phyloP scores from a whole-genome alignment of 2,113 vertebrate species.

The Xyliphius kryptos region DNA sequence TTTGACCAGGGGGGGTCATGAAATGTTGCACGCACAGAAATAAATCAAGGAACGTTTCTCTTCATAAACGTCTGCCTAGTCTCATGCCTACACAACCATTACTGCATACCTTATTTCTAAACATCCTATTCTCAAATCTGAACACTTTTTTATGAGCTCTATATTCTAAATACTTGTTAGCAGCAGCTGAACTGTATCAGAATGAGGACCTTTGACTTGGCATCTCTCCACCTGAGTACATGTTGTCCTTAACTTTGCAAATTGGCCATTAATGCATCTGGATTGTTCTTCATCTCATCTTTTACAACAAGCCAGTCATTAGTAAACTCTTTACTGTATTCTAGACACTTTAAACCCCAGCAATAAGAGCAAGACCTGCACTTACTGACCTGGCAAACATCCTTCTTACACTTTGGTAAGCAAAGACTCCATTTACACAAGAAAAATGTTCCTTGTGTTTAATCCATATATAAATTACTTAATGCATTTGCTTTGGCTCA shows the following conservation, averaged over 20 bases:
- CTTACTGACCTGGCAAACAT: not conserved
- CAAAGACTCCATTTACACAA: conserved; percentile 3
- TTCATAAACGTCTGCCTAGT: too few relatives aligned
- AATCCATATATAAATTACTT: not conserved
- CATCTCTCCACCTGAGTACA: too few relatives aligned
- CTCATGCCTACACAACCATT: not conserved
- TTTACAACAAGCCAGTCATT: conserved; percentile 22
- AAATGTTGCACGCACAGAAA: not conserved
- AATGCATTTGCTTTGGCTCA: not conserved
- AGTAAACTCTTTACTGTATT: conserved; percentile 15
- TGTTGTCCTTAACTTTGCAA: not conserved
- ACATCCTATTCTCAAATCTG: not conserved
- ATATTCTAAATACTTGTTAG: too few relatives aligned
- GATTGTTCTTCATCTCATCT: conserved; percentile 17
- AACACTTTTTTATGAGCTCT: not conserved
- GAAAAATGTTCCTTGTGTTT: not conserved
- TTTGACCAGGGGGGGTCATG: conserved; percentile 5
- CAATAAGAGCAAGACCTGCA: not conserved
- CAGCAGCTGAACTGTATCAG: too few relatives aligned
- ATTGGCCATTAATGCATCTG: conserved; percentile 2
- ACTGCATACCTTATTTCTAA: not conserved
- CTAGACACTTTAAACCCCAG: conserved; percentile 20
- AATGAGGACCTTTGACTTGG: too few relatives aligned
- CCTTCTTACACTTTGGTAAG: conserved; percentile 3
- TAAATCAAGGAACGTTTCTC: not conserved